Base-by-base conservation (phyloP, 2,888 invertebrate species). In the Pseudococcus viburni region DNA sequence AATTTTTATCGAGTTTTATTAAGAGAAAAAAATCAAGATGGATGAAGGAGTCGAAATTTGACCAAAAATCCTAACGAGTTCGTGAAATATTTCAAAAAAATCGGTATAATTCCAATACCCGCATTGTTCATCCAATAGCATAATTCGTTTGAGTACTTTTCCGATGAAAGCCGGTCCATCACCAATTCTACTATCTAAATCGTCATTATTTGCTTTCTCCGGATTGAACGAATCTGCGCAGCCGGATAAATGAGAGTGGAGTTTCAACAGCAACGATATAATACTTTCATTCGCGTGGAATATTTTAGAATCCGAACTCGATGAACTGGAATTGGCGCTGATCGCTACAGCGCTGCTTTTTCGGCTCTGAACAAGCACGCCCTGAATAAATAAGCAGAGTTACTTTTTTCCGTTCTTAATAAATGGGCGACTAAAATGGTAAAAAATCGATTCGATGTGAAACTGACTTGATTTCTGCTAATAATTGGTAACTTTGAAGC, bases 81-180 rank as follows among this genome's bases (percentile, higher is more conserved):
- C 8, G 42, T 0, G 48, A 15, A 51, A 4, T 4, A 1, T 51
- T 51, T 12, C 0, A 51, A 51, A 48, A 48, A 51, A 51, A 51
- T 42, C 42, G 8, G 9, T 8, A 42, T 42, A 51, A 12, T 11
- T 12, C 12, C 48, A 51, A 51, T 89, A 91, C 91, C 90, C 90
- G 90, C 96, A 96, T 90, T 94, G 93, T 51, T 94, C 93, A 92
- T 96, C 96, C 88, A 95, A 92, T 84, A 93, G 93, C 7, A 95
- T 94, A 90, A 97, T 95, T 92, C 95, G 95, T 87, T 95, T 94
- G 89, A 98, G 92, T 89, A 98, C 93, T 90, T 95, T 94, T 0
- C 95, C 95, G 90, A 98, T 95, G 92, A 97, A 98, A 92, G 94
- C 95, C 0, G 97, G 95, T 0, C 98, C 98, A 92, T 98, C 97